phyloP scores from a whole-genome alignment of 2,797 vertebrate genomes.

The Acanthurus leucopareius region DNA sequence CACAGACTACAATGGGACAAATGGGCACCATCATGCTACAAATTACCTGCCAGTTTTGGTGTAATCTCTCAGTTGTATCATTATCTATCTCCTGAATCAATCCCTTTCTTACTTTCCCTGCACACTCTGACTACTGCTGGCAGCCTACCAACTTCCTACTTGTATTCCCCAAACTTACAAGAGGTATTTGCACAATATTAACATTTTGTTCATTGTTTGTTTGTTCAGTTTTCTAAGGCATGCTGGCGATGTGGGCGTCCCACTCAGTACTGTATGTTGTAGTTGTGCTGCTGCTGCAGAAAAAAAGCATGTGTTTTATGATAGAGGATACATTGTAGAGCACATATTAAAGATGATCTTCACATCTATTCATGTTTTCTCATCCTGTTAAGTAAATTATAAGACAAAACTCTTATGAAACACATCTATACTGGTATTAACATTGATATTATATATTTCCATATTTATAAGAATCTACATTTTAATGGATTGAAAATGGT shows the following conservation, averaged over 20 bases:
- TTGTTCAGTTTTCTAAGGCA: neutral
- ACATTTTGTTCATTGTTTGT: conserved; percentile 43
- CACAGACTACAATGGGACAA: conserved; percentile 68
- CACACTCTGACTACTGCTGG: neutral
- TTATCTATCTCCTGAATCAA: conserved; percentile 57
- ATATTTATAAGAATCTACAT: no score
- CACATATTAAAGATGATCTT: no score
- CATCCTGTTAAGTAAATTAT: no score
- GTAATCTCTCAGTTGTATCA: conserved; percentile 76
- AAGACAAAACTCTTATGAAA: no score
- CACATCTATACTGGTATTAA: no score
- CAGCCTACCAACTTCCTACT: neutral
- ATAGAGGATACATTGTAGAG: neutral
- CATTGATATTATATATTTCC: no score
- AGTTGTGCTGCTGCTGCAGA: neutral
- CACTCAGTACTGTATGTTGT: neutral
- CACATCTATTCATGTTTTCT: no score
- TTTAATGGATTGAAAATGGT: no score
- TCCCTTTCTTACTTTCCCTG: conserved; percentile 31
- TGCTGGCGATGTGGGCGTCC: neutral
- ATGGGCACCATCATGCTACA: conserved; percentile 79
- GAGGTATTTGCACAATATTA: neutral
- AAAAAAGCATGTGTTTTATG: neutral
- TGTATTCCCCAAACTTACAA: conserved; percentile 5
- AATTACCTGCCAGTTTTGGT: conserved; percentile 84